Conservation (phyloP, 2,797 vertebrate species). For the Setipinna tenuifilis region DNA sequence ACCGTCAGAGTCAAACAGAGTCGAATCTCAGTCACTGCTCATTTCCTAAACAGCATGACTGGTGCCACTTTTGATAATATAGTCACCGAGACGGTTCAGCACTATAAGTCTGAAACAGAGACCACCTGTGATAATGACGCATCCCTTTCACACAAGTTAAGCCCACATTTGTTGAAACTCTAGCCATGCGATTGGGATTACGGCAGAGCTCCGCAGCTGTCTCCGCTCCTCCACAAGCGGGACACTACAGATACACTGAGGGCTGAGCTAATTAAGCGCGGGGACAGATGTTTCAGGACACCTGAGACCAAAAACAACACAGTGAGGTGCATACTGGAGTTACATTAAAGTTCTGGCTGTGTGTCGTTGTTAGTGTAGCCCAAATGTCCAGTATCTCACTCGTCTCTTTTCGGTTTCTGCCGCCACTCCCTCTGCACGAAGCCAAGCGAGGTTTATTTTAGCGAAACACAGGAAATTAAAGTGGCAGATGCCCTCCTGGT, state of each 20-base stretch:
- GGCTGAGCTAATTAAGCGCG: neutral
- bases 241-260: neutral
- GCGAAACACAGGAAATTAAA: slow-evolving; percentile 31
- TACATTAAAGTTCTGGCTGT: neutral
- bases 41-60: neutral
- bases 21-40: neutral
- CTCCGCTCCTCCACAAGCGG: neutral
- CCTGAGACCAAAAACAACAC: neutral
- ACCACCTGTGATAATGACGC: neutral
- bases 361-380: neutral
- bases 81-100: neutral
- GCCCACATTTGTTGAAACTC: neutral
- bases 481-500: neutral
- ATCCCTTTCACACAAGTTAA: neutral
- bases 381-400: neutral
- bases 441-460: neutral
- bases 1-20: neutral
- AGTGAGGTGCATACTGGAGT: neutral
- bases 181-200: neutral
- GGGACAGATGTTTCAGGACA: neutral
- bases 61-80: neutral
- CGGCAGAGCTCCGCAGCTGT: neutral
- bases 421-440: neutral
- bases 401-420: neutral
- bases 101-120: neutral